Evolutionary conservation across 2,797 vertebrate genomes (phyloP).

Genomic region (Sebastes ruberrimus): DNA sequence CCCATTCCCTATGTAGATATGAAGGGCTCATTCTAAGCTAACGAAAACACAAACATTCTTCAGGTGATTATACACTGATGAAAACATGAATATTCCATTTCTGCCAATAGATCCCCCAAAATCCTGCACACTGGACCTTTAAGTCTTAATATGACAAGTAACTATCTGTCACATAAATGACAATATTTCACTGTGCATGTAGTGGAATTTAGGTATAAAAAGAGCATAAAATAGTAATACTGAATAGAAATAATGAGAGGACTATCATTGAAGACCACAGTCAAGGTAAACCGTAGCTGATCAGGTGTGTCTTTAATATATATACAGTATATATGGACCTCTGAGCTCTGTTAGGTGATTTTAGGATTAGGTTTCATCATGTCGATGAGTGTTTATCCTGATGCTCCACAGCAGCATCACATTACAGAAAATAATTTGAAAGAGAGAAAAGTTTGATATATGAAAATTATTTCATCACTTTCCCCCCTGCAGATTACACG

Average conservation of each 20-base stretch:
- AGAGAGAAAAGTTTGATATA: background rate
- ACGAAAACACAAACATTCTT: too few species aligned
- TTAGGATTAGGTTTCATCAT: background rate
- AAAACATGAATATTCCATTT: too few species aligned
- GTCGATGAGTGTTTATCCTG: background rate
- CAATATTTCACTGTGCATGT: background rate
- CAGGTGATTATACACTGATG: too few species aligned
- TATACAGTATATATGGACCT: background rate
- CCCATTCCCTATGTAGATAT: too few species aligned
- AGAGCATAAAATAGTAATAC: background rate
- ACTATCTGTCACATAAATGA: background rate
- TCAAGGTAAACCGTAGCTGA: background rate
- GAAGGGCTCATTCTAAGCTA: too few species aligned
- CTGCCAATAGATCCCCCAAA: too few species aligned
- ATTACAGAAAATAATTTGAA: background rate
- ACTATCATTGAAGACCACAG: background rate
- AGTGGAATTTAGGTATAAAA: background rate
- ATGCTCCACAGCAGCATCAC: background rate
- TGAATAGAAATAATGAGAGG: background rate
- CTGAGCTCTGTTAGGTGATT: background rate
- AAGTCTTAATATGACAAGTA: background rate
- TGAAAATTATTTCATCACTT: constrained; percentile 12
- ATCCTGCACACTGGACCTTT: background rate
- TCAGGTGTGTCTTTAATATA: background rate
- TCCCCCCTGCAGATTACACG: background rate